Percentiles rank a stretch among this genome's conserved stretches.
These are phyloP conservation scores for Macropodus opercularis DNA, from an alignment of 2,797 vertebrate genomes.

Conservation along the genomic window DNA sequence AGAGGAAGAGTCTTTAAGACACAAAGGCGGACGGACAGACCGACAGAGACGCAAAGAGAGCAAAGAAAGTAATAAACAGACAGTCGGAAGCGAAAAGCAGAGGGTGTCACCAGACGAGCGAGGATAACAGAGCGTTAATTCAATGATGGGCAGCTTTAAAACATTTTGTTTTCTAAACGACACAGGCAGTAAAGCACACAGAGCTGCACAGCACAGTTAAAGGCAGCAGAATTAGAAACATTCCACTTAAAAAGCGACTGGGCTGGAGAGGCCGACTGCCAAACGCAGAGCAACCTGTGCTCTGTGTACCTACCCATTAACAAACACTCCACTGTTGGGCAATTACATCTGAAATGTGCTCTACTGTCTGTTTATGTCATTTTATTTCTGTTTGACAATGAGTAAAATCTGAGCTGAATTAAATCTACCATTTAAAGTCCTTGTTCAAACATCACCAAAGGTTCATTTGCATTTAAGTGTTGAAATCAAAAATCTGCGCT, in stretches of 20 bases:
- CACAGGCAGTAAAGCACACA: slow-evolving; percentile 6
- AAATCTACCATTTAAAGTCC: slow-evolving; percentile 16
- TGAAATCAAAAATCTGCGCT: neutral
- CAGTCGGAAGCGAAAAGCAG: slow-evolving; percentile 27
- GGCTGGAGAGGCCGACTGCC: neutral
- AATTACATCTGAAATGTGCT: no score
- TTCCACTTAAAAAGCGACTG: neutral
- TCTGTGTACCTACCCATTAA: neutral
- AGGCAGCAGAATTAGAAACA: slow-evolving; percentile 10
- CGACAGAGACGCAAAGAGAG: slow-evolving; percentile 16
- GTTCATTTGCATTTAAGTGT: slow-evolving; percentile 10
- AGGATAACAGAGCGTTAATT: slow-evolving; percentile 55
- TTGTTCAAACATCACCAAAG: slow-evolving; percentile 11
- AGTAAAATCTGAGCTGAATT: slow-evolving; percentile 15
- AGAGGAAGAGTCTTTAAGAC: slow-evolving; percentile 16
- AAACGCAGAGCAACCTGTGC: neutral
- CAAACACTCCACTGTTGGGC: no score
- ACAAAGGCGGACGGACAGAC: slow-evolving; percentile 46
- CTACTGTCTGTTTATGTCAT: neutral
- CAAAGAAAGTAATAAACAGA: neutral
- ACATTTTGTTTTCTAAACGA: slow-evolving; percentile 59
- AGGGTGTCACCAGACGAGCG: neutral
- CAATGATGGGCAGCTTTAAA: slow-evolving; percentile 70
- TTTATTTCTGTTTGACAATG: neutral
- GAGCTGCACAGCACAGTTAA: neutral